Conservation (phyloP, 2,113 vertebrate species). For the Orthonyx spaldingii region DNA sequence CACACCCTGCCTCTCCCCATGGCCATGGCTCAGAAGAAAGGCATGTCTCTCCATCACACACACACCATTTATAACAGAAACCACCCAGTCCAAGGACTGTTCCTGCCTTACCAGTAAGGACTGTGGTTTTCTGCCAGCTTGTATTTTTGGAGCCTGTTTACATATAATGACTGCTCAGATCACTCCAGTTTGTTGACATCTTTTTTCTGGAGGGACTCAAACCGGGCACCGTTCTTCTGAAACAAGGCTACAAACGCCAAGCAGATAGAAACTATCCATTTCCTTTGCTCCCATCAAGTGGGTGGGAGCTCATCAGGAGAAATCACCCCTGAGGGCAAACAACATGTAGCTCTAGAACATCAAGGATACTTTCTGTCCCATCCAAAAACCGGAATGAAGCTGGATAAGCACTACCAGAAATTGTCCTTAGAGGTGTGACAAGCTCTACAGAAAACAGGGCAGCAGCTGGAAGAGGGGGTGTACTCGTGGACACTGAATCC, state of each 20-base stretch:
- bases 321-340: neutral
- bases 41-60: neutral
- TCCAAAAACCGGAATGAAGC: neutral
- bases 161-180: neutral
- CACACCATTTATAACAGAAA: neutral
- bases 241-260: neutral
- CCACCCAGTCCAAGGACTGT: neutral
- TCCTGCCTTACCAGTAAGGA: neutral
- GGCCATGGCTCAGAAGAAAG: neutral
- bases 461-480: neutral
- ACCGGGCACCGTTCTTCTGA: neutral
- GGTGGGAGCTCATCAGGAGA: neutral
- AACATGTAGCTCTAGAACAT: neutral
- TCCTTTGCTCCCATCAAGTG: rapidly evolving
- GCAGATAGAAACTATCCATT: neutral
- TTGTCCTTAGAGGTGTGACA: neutral
- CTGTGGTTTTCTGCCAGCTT: neutral
- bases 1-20: neutral
- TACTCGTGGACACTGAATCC: neutral
- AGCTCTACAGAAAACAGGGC: neutral
- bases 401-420: neutral
- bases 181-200: neutral
- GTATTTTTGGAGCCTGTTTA: neutral
- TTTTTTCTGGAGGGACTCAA: neutral
- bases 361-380: neutral